Conservation (phyloP, 2,797 vertebrate species). For the Etheostoma perlongum region DNA sequence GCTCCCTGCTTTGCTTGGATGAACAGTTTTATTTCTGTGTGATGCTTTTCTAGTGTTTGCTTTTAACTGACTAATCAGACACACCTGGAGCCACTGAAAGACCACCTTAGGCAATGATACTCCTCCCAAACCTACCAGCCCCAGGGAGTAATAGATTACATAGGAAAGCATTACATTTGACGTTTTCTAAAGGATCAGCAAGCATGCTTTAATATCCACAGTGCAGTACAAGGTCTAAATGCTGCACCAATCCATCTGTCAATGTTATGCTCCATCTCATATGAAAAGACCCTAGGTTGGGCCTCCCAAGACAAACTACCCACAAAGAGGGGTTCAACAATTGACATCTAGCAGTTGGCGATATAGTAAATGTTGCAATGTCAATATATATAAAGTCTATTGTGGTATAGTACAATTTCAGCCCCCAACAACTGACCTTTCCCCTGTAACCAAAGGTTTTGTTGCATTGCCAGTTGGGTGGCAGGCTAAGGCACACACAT, state of each 20-base stretch:
- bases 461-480: not conserved
- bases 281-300: not conserved
- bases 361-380: too few relatives aligned
- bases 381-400: too few relatives aligned
- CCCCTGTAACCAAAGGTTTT: not conserved
- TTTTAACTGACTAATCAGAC: conserved; percentile 59
- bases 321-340: not conserved
- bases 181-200: conserved; percentile 7
- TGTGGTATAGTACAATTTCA: too few relatives aligned
- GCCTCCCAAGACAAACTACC: not conserved
- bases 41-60: conserved; percentile 55
- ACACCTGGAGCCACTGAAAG: conserved; percentile 47
- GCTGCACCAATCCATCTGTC: conserved; percentile 11
- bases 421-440: too few relatives aligned
- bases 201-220: conserved; percentile 30
- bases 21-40: conserved; percentile 64
- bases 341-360: not conserved
- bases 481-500: not conserved
- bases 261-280: conserved; percentile 30
- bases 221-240: not conserved
- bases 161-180: not conserved
- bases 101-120: conserved; percentile 19
- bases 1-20: conserved; percentile 53
- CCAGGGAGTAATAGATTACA: conserved; percentile 41
- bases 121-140: conserved; percentile 16